Percentiles rank a stretch among this genome's conserved stretches.
These are phyloP conservation scores for Seira musarum DNA, from an alignment of 2,888 invertebrate species.

Conservation along the genomic window DNA sequence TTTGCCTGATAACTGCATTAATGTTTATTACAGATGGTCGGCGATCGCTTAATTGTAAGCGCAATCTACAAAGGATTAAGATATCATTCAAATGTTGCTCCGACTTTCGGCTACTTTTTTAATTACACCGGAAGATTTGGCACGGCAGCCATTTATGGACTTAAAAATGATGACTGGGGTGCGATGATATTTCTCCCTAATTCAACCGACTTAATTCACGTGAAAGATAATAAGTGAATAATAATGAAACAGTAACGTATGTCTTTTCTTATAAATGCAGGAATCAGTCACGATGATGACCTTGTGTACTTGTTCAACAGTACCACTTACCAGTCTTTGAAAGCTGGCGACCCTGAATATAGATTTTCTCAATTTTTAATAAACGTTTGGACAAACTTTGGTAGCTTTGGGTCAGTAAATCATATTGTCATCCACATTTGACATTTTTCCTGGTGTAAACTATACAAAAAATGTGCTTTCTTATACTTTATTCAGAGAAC, in stretches of 20 bases:
- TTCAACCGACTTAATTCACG: neutral
- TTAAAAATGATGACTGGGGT: constrained; percentile 53
- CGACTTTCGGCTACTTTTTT: constrained; percentile 62
- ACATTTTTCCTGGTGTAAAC: no score
- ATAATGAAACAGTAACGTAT: neutral
- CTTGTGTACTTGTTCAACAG: constrained; percentile 60
- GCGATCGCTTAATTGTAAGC: constrained; percentile 54
- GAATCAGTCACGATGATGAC: constrained; percentile 59
- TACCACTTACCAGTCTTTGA: constrained; percentile 55
- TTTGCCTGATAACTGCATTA: no score
- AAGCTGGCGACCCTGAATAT: constrained; percentile 57
- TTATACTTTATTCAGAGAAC: constrained; percentile 41
- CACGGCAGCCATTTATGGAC: constrained; percentile 53
- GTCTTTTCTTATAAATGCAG: neutral
- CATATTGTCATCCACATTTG: neutral
- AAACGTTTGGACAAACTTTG: constrained; percentile 65
- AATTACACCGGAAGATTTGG: constrained; percentile 63
- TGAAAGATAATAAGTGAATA: neutral
- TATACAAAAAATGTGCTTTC: neutral
- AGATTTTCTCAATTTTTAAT: constrained; percentile 60
- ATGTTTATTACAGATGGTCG: constrained; percentile 65
- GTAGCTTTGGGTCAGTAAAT: constrained; percentile 41
- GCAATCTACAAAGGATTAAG: constrained; percentile 60
- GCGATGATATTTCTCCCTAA: neutral
- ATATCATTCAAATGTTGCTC: constrained; percentile 56